Percentiles rank a stretch among this genome's conserved stretches.
Conservation (phyloP, 2,113 vertebrate species). For the Alaudala cheleensis region DNA sequence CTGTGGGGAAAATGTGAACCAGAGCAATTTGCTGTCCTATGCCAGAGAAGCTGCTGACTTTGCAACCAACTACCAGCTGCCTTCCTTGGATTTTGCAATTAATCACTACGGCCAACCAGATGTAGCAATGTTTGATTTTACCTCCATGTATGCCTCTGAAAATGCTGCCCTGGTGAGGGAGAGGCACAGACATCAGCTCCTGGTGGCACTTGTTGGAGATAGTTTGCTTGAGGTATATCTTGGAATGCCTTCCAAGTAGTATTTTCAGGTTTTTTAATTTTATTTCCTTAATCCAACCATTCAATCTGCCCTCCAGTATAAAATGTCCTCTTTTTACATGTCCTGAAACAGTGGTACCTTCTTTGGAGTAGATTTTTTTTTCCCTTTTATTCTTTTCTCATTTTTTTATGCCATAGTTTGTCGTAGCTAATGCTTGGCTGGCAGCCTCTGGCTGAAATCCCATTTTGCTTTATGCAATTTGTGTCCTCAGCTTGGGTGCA, state of each 20-base stretch:
- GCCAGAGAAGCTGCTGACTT: conserved; percentile 96
- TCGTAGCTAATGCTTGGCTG: conserved; percentile 1
- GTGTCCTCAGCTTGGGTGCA: conserved; percentile 10
- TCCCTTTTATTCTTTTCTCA: fast-evolving
- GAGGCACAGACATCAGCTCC: conserved; percentile 85
- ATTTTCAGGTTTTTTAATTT: background rate
- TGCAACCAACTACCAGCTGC: conserved; percentile 95
- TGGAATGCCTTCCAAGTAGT: background rate
- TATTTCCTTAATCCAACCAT: background rate
- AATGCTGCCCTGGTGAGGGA: conserved; percentile 91
- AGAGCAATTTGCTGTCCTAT: conserved; percentile 89
- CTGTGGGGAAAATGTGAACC: conserved; percentile 88
- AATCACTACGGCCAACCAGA: conserved; percentile 94
- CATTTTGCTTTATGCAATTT: background rate
- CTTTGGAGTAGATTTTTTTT: background rate
- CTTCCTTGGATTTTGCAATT: conserved; percentile 91
- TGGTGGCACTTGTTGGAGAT: conserved; percentile 94
- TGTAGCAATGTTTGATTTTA: conserved; percentile 98
- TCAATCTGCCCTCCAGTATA: background rate
- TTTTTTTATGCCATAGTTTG: background rate
- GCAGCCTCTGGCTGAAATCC: background rate
- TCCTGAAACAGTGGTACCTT: background rate
- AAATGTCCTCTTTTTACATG: background rate
- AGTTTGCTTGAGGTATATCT: conserved; percentile 91
- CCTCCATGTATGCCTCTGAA: conserved; percentile 96